phyloP scores from a whole-genome alignment of 2,797 vertebrate genomes.

The Falco columbarius region DNA sequence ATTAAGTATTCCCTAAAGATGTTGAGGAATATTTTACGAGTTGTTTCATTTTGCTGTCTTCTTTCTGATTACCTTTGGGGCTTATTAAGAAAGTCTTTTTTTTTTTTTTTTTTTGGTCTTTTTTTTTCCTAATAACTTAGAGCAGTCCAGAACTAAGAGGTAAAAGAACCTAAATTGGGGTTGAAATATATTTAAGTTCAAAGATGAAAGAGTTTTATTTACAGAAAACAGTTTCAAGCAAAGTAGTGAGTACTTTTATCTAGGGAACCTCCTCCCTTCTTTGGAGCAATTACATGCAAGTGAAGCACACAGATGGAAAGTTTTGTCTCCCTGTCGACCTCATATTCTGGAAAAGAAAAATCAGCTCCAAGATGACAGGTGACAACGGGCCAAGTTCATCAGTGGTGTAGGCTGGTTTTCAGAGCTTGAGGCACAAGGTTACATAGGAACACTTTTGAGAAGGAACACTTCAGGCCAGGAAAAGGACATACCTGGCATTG shows the following conservation, averaged over 20 bases:
- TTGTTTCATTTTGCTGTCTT: slow-evolving; percentile 82
- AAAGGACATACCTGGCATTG: not conserved
- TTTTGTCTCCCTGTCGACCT: slow-evolving; percentile 35
- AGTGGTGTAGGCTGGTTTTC: not conserved
- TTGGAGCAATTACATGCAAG: slow-evolving; percentile 43
- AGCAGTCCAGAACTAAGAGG: slow-evolving; percentile 54
- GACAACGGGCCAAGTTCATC: slow-evolving; percentile 26
- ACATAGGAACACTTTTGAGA: not conserved
- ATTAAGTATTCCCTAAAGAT: slow-evolving; percentile 81
- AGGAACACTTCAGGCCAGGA: not conserved
- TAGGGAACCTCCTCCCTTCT: slow-evolving; percentile 47
- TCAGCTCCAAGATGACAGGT: slow-evolving; percentile 54
- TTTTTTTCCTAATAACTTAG: slow-evolving; percentile 53
- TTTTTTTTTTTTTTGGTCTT: slow-evolving; percentile 9
- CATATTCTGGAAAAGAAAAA: slow-evolving; percentile 39
- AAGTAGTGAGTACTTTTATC: slow-evolving; percentile 72
- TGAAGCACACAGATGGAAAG: slow-evolving; percentile 35
- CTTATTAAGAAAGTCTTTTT: slow-evolving; percentile 64
- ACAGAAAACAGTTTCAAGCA: slow-evolving; percentile 75
- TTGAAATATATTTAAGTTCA: slow-evolving; percentile 77
- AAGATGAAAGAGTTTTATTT: slow-evolving; percentile 81
- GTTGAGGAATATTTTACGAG: slow-evolving; percentile 79
- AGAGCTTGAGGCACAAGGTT: not conserved
- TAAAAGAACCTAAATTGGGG: slow-evolving; percentile 68
- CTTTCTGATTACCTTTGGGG: slow-evolving; percentile 73